Evolutionary conservation across 2,888 invertebrate genomes (phyloP).

Genomic region (Tachina fera): DNA sequence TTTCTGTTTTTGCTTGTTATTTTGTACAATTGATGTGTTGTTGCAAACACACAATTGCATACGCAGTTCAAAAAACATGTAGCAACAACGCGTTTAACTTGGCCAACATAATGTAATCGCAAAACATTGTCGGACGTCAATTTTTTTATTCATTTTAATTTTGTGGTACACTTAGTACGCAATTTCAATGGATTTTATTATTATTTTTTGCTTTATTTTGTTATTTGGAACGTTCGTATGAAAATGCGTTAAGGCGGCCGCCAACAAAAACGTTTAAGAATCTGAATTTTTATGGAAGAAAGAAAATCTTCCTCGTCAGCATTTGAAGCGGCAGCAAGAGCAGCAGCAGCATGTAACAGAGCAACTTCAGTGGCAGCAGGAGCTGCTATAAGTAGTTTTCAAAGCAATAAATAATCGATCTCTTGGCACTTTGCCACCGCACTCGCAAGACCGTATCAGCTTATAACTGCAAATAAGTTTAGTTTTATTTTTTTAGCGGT

Average conservation of each 20-base stretch:
- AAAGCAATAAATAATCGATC: constrained; percentile 71
- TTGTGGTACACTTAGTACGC: constrained; percentile 53
- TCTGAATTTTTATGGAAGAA: constrained; percentile 1
- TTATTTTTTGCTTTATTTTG: constrained; percentile 13
- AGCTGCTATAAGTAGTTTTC: constrained; percentile 67
- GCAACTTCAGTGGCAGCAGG: constrained; percentile 51
- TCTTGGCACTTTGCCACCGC: constrained; percentile 72
- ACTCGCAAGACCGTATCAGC: constrained; percentile 61
- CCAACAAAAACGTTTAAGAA: constrained; percentile 55
- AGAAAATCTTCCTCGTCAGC: constrained; percentile 63
- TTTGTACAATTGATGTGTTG: constrained; percentile 47
- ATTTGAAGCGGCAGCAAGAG: constrained; percentile 31
- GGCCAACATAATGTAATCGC: constrained; percentile 69
- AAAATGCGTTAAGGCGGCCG: constrained; percentile 67
- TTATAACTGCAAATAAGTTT: constrained; percentile 66
- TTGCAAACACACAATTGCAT: constrained; percentile 60
- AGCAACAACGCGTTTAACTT: constrained; percentile 68
- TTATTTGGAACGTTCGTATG: constrained; percentile 38
- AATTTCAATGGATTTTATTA: constrained; percentile 66
- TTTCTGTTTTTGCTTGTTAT: not conserved
- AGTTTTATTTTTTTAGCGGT: constrained; percentile 1
- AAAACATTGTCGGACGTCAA: constrained; percentile 69
- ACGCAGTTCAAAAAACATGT: constrained; percentile 65
- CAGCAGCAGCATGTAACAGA: constrained; percentile 14
- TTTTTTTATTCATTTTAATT: constrained; percentile 25